phyloP scores from a whole-genome alignment of 2,113 vertebrate species.

The Erythrolamprus reginae region DNA sequence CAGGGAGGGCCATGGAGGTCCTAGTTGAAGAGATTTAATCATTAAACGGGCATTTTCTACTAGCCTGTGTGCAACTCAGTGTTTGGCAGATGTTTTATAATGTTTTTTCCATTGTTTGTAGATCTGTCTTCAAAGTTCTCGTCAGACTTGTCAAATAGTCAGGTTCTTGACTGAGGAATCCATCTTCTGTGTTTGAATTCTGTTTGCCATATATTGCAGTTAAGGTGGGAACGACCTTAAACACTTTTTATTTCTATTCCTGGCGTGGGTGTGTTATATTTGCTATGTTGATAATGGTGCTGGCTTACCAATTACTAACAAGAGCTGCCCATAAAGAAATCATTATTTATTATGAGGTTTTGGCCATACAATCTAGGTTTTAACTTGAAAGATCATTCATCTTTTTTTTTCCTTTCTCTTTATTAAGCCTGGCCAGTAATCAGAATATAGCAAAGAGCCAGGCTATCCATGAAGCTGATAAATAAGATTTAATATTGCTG shows the following conservation, averaged over 20 bases:
- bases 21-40: not conserved
- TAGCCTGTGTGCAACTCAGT: not conserved
- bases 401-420: not conserved
- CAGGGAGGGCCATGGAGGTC: not conserved
- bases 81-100: not conserved
- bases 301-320: not conserved
- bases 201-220: not conserved
- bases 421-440: not conserved
- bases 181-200: not conserved
- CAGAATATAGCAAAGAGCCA: not conserved
- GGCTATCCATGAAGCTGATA: not conserved
- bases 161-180: not conserved
- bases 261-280: not conserved
- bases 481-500: not conserved
- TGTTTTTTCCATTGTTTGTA: not conserved
- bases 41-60: not conserved
- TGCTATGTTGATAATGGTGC: not conserved
- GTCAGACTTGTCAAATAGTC: not conserved
- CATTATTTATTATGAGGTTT: not conserved
- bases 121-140: not conserved
- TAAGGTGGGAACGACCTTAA: not conserved
- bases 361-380: not conserved
- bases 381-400: not conserved
- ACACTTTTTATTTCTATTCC: not conserved
- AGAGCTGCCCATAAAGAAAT: not conserved